phyloP scores from a whole-genome alignment of 2,888 invertebrate genomes.

The Uropetala carovei region DNA sequence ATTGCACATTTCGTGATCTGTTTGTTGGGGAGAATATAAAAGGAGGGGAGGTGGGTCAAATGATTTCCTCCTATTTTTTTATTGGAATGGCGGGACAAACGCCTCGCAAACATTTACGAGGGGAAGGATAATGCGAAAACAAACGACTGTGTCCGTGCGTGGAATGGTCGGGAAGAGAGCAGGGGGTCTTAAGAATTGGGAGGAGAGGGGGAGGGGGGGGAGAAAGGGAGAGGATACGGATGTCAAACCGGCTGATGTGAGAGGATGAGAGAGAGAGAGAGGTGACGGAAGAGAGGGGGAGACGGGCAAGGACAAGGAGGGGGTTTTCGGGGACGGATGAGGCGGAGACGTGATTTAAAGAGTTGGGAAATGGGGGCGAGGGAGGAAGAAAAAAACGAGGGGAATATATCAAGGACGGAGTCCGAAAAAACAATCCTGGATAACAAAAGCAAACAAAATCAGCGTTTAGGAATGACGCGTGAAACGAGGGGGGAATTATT shows the following conservation, averaged over 20 bases:
- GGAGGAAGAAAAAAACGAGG: background rate
- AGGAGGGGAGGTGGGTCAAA: background rate
- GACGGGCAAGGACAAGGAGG: no score
- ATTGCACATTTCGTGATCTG: background rate
- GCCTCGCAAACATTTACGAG: background rate
- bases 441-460: background rate
- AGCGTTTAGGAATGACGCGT: background rate
- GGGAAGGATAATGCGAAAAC: background rate
- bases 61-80: background rate
- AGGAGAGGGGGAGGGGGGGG: background rate
- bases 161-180: background rate
- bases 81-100: background rate
- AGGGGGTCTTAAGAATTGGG: background rate
- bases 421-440: background rate
- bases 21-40: background rate
- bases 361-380: background rate
- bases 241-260: background rate
- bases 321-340: background rate
- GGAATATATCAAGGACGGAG: constrained; percentile 11
- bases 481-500: background rate
- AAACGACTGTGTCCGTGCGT: constrained; percentile 5
- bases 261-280: background rate
- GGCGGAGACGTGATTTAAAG: background rate
- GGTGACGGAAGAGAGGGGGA: no score
- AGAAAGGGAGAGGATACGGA: background rate